Evolutionary conservation across 2,888 invertebrate species (phyloP).

Genomic region (Hyles lineata): DNA sequence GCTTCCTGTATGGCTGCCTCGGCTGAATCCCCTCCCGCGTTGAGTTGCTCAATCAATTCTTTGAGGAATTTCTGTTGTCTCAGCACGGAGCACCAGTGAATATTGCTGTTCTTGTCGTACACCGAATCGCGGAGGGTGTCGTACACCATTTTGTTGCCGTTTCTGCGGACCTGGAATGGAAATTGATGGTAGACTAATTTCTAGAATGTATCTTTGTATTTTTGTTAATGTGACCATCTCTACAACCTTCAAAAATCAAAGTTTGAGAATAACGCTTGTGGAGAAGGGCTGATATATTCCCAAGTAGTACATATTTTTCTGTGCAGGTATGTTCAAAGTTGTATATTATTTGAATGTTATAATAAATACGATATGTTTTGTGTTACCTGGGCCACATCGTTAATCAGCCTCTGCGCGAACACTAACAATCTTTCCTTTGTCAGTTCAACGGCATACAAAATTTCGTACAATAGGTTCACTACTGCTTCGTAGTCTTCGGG

Average conservation of each 20-base stretch:
- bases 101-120: slow-evolving; percentile 87
- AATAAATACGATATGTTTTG: no score
- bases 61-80: slow-evolving; percentile 91
- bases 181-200: not conserved
- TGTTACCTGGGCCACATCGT: slow-evolving; percentile 89
- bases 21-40: slow-evolving; percentile 77
- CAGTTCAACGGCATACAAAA: slow-evolving; percentile 89
- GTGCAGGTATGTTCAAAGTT: no score
- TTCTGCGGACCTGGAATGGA: slow-evolving; percentile 64
- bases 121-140: slow-evolving; percentile 70
- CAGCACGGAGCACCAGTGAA: slow-evolving; percentile 88
- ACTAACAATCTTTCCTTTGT: slow-evolving; percentile 90
- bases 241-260: no score
- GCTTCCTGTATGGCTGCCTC: slow-evolving; percentile 79
- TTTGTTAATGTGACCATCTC: no score
- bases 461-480: slow-evolving; percentile 90
- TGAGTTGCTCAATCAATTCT: slow-evolving; percentile 86
- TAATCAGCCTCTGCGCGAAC: slow-evolving; percentile 92
- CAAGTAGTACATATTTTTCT: no score
- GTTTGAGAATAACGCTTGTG: no score
- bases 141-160: slow-evolving; percentile 88
- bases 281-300: no score
- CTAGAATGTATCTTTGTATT: not conserved
- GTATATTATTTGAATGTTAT: no score
- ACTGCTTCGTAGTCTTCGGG: slow-evolving; percentile 90